Evolutionary conservation across 2,888 invertebrate species (phyloP).

Genomic region (Pandemis heparana): DNA sequence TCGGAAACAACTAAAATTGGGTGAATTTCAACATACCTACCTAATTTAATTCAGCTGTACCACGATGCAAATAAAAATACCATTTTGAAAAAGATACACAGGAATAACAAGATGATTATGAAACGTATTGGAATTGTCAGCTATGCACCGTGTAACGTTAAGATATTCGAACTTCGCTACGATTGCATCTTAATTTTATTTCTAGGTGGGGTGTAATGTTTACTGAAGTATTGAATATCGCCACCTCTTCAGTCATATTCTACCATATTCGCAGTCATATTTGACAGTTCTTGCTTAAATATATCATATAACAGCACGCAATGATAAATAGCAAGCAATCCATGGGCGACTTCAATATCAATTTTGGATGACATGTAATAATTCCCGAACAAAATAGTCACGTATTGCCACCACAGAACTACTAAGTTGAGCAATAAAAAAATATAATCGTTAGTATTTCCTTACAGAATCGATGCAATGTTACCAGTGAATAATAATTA

Average conservation of each 20-base stretch:
- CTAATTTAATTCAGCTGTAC: background rate
- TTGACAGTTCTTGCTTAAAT: slow-evolving; percentile 30
- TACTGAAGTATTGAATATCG: slow-evolving; percentile 8
- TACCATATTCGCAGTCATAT: background rate
- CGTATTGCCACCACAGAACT: background rate
- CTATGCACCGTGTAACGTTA: background rate
- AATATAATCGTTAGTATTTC: background rate
- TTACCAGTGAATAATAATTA: too few relatives aligned
- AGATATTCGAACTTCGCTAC: slow-evolving; percentile 16
- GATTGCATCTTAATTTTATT: too few relatives aligned
- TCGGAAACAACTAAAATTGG: background rate
- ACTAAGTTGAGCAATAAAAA: too few relatives aligned
- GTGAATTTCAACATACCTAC: background rate
- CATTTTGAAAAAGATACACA: background rate
- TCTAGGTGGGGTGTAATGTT: too few relatives aligned
- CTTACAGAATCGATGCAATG: too few relatives aligned
- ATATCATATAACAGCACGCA: slow-evolving; percentile 34
- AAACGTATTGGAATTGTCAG: background rate
- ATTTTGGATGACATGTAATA: background rate
- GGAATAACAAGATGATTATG: background rate
- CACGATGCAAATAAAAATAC: background rate
- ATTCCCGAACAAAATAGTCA: background rate
- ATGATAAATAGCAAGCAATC: slow-evolving; percentile 42
- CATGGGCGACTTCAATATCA: slow-evolving; percentile 38
- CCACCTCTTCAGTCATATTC: slow-evolving; percentile 5